Base-by-base conservation (phyloP, 1,140 invertebrate genomes). In the Drosophila simulans region DNA sequence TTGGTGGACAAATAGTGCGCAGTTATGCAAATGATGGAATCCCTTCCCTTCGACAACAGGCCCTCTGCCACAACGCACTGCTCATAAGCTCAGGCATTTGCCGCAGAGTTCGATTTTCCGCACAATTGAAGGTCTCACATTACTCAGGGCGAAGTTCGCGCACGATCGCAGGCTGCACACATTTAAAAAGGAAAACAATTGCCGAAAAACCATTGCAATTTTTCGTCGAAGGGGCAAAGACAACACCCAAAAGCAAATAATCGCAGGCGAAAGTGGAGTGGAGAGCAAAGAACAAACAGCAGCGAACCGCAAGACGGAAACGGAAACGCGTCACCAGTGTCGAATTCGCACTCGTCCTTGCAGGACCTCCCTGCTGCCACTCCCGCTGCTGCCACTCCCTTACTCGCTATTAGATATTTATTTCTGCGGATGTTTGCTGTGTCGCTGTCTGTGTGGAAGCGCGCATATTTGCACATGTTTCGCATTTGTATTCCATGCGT, bases 401-500 rank as follows among this genome's bases (percentile, higher is more conserved):
- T 11, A 42, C 43, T 27, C 49, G 72, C 82, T 69, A 77, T 86
- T 86, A 86, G 82, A 85, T 85, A 85, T 85, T 85, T 85, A 85
- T 84, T 84, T 85, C 79, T 77, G 57, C 71, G 77, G 77, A 80
- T 80, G 71, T 80, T 80, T 66, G 77, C 68, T 71, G 59, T 70
- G 58, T 70, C 53, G 54, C 51, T 69, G 42, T 34, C 46, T 60
- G 15, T 34, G 42, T 46, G 31, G 39, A 25, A 15, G 35, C 53
- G 85, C 63, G 73, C 62, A 88, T 88, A 88, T 88, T 88, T 88
- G 84, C 84, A 88, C 84, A 88, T 88, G 84, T 88, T 88, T 88
- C 84, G 68, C 84, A 88, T 88, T 88, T 88, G 84, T 88, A 88
- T 88, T 88, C 84, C 80, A 84, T 83, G 84, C 84, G 84, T 88